Conservation (phyloP, 1,140 invertebrate genomes). For the Latrodectus geometricus region DNA sequence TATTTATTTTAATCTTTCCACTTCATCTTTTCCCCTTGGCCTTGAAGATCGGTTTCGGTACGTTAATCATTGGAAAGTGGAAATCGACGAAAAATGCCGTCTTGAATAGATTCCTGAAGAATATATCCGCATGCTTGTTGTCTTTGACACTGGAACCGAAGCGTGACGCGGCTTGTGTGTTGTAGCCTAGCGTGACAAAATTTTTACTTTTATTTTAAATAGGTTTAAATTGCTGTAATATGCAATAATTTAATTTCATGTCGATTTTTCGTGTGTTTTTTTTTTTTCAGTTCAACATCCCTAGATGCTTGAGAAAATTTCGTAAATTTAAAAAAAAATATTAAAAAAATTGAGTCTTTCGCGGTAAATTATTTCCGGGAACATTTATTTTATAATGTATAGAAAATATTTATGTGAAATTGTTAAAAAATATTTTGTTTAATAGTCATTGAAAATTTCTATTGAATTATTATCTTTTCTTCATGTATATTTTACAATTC, state of each 20-base stretch:
- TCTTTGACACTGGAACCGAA: conserved; percentile 45
- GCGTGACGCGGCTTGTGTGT: conserved; percentile 31
- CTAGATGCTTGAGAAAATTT: no score
- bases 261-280: no score
- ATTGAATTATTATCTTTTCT: no score
- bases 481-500: no score
- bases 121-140: conserved; percentile 46
- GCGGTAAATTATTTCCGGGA: no score
- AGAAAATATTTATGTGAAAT: no score
- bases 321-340: no score
- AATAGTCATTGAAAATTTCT: no score
- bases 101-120: not conserved
- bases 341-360: no score
- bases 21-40: conserved; percentile 4
- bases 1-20: conserved; percentile 17
- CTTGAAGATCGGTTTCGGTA: conserved; percentile 54
- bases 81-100: not conserved
- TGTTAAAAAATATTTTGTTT: no score
- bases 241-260: not conserved
- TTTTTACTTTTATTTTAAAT: not conserved
- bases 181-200: conserved; percentile 14
- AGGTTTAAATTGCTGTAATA: not conserved
- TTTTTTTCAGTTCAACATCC: no score
- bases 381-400: no score
- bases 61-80: conserved; percentile 27